Evolutionary conservation across 2,888 invertebrate genomes (phyloP).

Genomic region (Mythimna vitellina): DNA sequence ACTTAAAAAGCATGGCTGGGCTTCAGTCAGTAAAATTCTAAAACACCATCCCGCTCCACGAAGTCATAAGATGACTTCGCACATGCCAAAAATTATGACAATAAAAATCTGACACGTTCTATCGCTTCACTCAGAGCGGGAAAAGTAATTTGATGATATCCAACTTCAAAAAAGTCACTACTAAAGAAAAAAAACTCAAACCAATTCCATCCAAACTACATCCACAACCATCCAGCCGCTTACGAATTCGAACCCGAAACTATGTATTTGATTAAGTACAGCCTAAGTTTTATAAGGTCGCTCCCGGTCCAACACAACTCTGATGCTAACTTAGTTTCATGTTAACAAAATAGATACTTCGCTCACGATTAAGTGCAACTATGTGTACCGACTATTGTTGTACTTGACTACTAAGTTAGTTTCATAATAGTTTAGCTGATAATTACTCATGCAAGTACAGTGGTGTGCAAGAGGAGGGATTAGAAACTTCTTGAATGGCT

Average conservation of each 20-base stretch:
- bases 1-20: no score
- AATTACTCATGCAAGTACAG: constrained; percentile 24
- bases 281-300: constrained; percentile 72
- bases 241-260: constrained; percentile 73
- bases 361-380: constrained; percentile 57
- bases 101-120: no score
- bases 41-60: no score
- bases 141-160: no score
- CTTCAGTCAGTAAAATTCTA: no score
- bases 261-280: constrained; percentile 77
- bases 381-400: constrained; percentile 36
- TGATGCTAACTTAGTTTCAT: constrained; percentile 58
- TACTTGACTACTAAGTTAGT: constrained; percentile 32
- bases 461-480: neutral
- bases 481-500: constrained; percentile 6
- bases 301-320: constrained; percentile 31
- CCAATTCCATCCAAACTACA: constrained; percentile 39
- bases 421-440: constrained; percentile 11
- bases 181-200: neutral
- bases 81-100: no score
- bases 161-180: no score
- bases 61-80: no score
- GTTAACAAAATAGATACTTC: constrained; percentile 65
- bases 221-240: constrained; percentile 37
- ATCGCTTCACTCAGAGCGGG: no score